Base-by-base conservation (phyloP, 2,113 vertebrate genomes). In the Vidua macroura region DNA sequence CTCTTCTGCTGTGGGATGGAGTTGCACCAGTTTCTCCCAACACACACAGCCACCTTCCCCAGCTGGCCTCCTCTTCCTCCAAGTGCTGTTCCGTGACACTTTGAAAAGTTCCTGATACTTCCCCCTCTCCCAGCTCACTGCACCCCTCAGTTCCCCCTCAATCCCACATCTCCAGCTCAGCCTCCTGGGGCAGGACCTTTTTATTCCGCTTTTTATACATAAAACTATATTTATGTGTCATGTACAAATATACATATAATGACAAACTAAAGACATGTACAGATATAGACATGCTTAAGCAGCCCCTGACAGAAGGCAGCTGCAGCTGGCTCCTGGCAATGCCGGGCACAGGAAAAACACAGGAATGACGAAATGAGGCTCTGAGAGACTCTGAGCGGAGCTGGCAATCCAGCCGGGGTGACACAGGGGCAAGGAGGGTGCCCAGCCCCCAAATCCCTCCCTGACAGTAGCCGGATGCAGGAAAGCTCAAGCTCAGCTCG, bases 41-140 rank as follows among this genome's bases (percentile, higher is more conserved):
- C 2, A 25, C 46, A 27, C 10, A 2, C 7, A 21, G 5, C 14
- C 52, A 30, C 49, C 55, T 68, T 70, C 69, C 60, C 59, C 63
- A 9, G 33, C 62, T 9, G 39, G 9, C 60, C 43, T 39, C 70
- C 52, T 66, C 86, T 43, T 74, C 66, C 68, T 72, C 72, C 27
- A 44, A 1, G 1, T 0, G 2, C 83, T 3, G 15, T 5, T 7
- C 37, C 2, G 5, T 1, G 12, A 11, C 35, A 2, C 44, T 6
- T 5, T 1, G 8, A 11, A 18, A 44, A 13, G 35, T 30, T 62
- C 48, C 63, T 7, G 48, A 23, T 1, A 7, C 6, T 44, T 33
- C 21, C 31, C 39, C 25, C 1, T 13, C n/a, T 24, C 17, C 33
- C 55, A 12, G 0, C 33, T 35, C 28, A 1, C 51, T 1, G 24